These are phyloP conservation scores for Myotis davidii DNA, from an alignment of 2,113 vertebrate genomes.

Conservation along the genomic window DNA sequence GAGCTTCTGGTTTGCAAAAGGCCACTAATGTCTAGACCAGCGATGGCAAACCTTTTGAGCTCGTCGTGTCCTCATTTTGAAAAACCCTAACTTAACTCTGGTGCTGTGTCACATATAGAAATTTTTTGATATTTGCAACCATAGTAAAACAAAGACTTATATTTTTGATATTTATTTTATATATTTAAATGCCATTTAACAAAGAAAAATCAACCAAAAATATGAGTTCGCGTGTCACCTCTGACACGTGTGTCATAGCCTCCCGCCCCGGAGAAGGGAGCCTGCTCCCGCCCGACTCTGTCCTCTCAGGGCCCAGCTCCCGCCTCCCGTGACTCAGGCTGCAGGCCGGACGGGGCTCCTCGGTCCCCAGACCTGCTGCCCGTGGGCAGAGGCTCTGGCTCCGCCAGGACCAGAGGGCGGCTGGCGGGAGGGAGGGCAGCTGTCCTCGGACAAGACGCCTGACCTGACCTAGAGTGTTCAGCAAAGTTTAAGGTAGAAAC, in stretches of 20 bases:
- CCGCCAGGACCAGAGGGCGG: not conserved
- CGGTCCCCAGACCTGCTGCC: rapidly evolving
- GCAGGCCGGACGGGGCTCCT: not conserved
- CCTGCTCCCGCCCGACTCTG: too few species aligned
- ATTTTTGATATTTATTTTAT: too few species aligned
- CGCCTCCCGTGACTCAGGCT: not conserved
- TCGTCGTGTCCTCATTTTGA: too few species aligned
- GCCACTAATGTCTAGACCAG: not conserved
- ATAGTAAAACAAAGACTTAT: too few species aligned
- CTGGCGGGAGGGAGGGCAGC: not conserved
- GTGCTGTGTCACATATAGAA: too few species aligned
- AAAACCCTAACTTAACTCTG: too few species aligned
- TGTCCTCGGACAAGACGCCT: not conserved
- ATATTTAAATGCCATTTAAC: too few species aligned
- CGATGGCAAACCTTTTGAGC: too few species aligned
- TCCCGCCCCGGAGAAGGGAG: not conserved
- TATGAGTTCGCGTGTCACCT: too few species aligned
- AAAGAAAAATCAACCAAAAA: too few species aligned
- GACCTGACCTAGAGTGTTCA: not conserved
- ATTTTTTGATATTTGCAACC: too few species aligned
- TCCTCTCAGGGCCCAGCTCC: not conserved
- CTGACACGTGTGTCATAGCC: too few species aligned
- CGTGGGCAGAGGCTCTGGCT: rapidly evolving
- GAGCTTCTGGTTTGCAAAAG: not conserved
- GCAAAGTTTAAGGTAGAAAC: not conserved